Evolutionary conservation across 2,113 vertebrate species (phyloP).

Genomic region (Burhinus oedicnemus): DNA sequence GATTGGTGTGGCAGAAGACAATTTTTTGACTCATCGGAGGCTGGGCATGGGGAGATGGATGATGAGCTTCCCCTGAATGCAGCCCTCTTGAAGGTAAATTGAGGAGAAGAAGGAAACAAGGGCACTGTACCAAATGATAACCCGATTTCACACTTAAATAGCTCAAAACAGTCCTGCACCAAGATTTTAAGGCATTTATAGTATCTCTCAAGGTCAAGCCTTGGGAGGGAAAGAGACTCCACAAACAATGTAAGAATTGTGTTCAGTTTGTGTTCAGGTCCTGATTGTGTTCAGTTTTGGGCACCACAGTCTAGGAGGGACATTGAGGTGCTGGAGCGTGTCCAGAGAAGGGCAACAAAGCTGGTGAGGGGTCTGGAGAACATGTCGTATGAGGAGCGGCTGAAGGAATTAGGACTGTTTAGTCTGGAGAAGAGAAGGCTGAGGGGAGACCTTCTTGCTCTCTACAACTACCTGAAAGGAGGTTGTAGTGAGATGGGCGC

Average conservation of each 20-base stretch:
- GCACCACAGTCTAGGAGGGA: too few relatives aligned
- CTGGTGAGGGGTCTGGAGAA: too few relatives aligned
- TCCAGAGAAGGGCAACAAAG: too few relatives aligned
- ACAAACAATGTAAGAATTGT: not conserved
- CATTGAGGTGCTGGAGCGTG: too few relatives aligned
- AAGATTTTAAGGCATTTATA: not conserved
- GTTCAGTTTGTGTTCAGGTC: too few relatives aligned
- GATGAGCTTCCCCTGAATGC: not conserved
- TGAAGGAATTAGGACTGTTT: too few relatives aligned
- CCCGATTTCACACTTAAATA: not conserved
- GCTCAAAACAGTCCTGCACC: not conserved
- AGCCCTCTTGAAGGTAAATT: fast-evolving
- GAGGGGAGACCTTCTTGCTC: too few relatives aligned
- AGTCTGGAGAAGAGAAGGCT: too few relatives aligned
- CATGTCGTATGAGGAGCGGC: too few relatives aligned
- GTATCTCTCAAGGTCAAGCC: not conserved
- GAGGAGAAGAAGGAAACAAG: not conserved
- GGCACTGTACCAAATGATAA: not conserved
- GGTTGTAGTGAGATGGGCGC: too few relatives aligned
- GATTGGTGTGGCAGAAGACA: not conserved
- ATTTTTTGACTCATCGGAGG: not conserved
- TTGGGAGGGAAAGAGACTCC: not conserved
- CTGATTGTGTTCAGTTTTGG: too few relatives aligned
- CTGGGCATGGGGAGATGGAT: not conserved
- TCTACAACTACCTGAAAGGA: too few relatives aligned